phyloP scores from a whole-genome alignment of 1,140 invertebrate genomes.

The Meloidogyne hapla region DNA sequence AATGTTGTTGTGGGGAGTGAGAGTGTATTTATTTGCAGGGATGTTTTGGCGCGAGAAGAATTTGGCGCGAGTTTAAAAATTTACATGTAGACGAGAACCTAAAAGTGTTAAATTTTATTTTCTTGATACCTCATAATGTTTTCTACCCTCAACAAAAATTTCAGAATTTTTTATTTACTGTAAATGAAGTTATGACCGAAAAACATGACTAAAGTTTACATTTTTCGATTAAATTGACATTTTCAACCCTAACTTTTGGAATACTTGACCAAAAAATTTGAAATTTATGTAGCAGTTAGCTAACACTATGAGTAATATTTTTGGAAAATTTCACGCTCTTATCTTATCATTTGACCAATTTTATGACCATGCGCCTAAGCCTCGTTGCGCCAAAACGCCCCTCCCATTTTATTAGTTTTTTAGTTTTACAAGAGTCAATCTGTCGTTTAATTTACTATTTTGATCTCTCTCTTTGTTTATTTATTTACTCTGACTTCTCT shows the following conservation, averaged over 20 bases:
- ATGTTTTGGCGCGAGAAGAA: neutral
- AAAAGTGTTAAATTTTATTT: no score
- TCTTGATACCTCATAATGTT: no score
- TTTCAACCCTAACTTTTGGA: no score
- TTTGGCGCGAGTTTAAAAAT: neutral
- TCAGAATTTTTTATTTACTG: no score
- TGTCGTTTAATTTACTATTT: neutral
- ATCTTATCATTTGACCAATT: neutral
- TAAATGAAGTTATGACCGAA: no score
- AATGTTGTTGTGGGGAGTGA: no score
- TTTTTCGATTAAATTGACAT: no score
- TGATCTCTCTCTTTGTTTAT: neutral
- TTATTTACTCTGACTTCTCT: neutral
- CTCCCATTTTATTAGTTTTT: neutral
- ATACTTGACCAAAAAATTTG: no score
- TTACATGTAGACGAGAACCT: no score
- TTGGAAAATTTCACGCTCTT: neutral
- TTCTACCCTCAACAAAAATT: no score
- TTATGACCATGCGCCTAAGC: neutral
- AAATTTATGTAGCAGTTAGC: neutral
- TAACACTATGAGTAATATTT: neutral
- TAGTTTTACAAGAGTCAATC: neutral
- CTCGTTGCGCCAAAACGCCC: neutral
- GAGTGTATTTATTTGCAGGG: neutral
- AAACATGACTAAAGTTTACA: no score